These are phyloP conservation scores for Neosalanx taihuensis DNA, from an alignment of 2,797 vertebrate species.

Conservation along the genomic window DNA sequence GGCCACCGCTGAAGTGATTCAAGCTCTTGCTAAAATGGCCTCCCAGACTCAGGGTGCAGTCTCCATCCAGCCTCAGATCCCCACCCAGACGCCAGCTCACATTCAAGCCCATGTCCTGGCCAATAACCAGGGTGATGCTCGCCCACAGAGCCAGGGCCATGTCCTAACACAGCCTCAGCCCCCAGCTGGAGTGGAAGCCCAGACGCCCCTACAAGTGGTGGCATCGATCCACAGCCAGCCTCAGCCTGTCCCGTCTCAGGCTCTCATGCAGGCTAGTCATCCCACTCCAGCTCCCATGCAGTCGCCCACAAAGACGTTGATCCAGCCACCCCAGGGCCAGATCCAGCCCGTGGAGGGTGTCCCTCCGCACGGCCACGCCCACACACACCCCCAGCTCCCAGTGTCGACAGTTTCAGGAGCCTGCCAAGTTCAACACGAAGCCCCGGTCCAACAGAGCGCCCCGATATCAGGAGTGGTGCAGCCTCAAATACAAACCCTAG, in stretches of 20 bases:
- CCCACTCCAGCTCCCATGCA: slow-evolving; percentile 49
- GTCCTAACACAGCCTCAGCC: slow-evolving; percentile 55
- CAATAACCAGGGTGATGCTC: slow-evolving; percentile 55
- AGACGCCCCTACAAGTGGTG: slow-evolving; percentile 33
- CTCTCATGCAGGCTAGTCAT: slow-evolving; percentile 59
- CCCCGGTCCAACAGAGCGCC: background rate
- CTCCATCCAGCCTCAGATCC: slow-evolving; percentile 52
- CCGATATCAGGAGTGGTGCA: slow-evolving; percentile 9
- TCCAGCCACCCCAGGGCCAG: slow-evolving; percentile 49
- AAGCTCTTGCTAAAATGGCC: slow-evolving; percentile 53
- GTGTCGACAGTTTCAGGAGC: slow-evolving; percentile 25
- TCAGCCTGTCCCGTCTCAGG: slow-evolving; percentile 54
- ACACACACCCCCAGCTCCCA: slow-evolving; percentile 33
- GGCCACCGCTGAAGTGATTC: slow-evolving; percentile 46
- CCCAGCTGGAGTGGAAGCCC: slow-evolving; percentile 45
- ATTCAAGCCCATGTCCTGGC: slow-evolving; percentile 44
- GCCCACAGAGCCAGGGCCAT: slow-evolving; percentile 54
- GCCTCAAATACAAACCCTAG: slow-evolving; percentile 21
- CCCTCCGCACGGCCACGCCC: slow-evolving; percentile 49
- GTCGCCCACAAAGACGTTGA: slow-evolving; percentile 48
- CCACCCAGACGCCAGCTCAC: slow-evolving; percentile 47
- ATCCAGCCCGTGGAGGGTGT: slow-evolving; percentile 32
- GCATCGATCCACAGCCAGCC: slow-evolving; percentile 49
- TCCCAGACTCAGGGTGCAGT: slow-evolving; percentile 58
- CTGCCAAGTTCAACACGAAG: background rate